A percentile compares a stretch with the other conserved stretches of the same genome.
These are phyloP conservation scores for Nemotelus pantherinus DNA, from an alignment of 2,888 invertebrate genomes.

Conservation along the genomic window DNA sequence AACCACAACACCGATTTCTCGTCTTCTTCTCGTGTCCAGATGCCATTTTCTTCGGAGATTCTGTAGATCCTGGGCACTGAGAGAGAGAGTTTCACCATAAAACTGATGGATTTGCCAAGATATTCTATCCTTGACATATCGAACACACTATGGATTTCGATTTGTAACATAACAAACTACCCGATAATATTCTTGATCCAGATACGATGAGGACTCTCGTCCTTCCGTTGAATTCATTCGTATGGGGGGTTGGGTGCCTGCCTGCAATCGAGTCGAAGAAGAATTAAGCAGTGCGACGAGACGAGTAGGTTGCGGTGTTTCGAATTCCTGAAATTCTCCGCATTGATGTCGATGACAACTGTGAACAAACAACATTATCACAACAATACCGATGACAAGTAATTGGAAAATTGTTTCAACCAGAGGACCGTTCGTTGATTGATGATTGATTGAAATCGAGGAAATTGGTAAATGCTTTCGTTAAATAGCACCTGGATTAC, in stretches of 20 bases:
- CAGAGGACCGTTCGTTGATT: slow-evolving; percentile 42
- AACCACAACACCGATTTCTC: neutral
- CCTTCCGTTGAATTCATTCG: neutral
- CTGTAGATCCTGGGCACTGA: neutral
- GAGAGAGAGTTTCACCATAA: neutral
- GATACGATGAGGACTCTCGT: neutral
- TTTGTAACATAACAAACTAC: slow-evolving; percentile 26
- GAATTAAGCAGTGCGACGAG: neutral
- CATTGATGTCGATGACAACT: slow-evolving; percentile 4
- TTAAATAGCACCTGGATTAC: neutral
- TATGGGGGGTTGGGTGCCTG: neutral
- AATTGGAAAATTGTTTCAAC: slow-evolving; percentile 49
- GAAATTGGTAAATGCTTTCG: slow-evolving; percentile 27
- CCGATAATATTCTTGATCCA: slow-evolving; percentile 20
- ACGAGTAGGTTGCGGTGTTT: neutral
- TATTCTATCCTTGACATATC: slow-evolving; percentile 39
- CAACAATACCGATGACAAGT: slow-evolving; percentile 43
- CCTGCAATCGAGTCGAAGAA: neutral
- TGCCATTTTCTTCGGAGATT: neutral
- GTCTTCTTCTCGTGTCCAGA: neutral
- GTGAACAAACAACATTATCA: neutral
- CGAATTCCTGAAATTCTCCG: slow-evolving; percentile 14
- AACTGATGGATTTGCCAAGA: slow-evolving; percentile 34
- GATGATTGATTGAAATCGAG: slow-evolving; percentile 46
- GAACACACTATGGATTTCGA: slow-evolving; percentile 31